Conservation (phyloP, 2,888 invertebrate genomes). For the Epsilonema sp. region DNA sequence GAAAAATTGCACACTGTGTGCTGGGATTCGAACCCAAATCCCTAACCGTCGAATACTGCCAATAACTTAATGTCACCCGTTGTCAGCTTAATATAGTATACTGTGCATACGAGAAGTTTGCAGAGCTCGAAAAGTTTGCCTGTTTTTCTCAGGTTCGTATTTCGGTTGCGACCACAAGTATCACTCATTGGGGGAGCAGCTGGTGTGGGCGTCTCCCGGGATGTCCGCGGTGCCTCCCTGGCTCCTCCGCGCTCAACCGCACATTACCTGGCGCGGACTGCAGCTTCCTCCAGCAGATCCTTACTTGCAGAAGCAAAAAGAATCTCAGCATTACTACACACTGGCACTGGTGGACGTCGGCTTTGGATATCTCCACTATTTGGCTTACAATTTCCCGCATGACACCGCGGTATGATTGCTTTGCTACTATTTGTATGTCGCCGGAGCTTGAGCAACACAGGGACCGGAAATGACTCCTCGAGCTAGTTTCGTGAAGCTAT, state of each 20-base stretch:
- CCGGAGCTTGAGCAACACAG: no score
- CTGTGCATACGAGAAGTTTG: no score
- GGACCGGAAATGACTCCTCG: no score
- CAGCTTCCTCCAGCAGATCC: no score
- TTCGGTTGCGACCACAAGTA: conserved; percentile 25
- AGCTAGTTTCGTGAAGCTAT: no score
- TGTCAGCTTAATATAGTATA: no score
- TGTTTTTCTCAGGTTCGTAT: conserved; percentile 22
- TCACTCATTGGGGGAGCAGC: conserved; percentile 9
- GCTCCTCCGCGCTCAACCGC: conserved; percentile 16
- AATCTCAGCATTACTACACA: conserved; percentile 5
- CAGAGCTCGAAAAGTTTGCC: no score
- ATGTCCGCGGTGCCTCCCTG: conserved; percentile 20
- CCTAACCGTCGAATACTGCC: no score
- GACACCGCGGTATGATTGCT: conserved; percentile 13
- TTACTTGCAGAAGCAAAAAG: conserved; percentile 4
- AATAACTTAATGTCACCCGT: no score
- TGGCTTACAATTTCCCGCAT: conserved; percentile 20
- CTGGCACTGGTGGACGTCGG: conserved; percentile 22
- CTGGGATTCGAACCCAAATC: no score
- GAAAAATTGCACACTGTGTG: no score
- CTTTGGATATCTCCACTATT: conserved; percentile 20
- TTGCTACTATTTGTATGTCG: no score
- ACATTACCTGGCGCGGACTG: conserved; percentile 15
- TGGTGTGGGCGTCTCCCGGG: conserved; percentile 18